Base-by-base conservation (phyloP, 2,113 vertebrate species). In the Austrofundulus limnaeus region DNA sequence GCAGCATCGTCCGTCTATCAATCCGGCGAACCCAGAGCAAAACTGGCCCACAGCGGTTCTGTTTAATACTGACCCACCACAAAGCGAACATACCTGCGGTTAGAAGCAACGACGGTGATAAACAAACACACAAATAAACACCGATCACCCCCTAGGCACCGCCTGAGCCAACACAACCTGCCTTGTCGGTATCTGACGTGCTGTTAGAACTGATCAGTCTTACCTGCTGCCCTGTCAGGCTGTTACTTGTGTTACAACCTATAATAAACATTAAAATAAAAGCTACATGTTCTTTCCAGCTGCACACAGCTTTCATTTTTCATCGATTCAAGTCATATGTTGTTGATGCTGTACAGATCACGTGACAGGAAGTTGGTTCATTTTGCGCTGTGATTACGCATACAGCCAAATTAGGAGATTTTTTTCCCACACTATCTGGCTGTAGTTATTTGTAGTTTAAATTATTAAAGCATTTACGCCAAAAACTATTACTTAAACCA, bases 1-100 rank as follows among this genome's bases (percentile, higher is more conserved):
- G 62, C 92, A 92, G 76, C 92, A 93, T 23, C 91, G 88, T 0
- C 91, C 83, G 3, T 77, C 66, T 10, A 83, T 74, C 64, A 67
- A 78, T 58, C 92, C 91, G 15, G 49, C 49, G 15, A 70, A 83
- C 11, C 19, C 28, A 2, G 48, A 39, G 65, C 92, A 93, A 11
- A 91, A 89, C 25, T 15, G 56, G 14, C 78, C 89, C 53, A 92
- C 87, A 0, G 38, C 48, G 12, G 85, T 81, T 25, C 13, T 60
- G 16, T 88, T 88, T 13, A 24, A 66, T 16, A 89, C 51, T 0
- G 47, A 24, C 7, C 90, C 91, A 6, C 59, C 48, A 55, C 92
- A 93, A 19, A 64, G 78, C 24, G 75, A 53, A 67, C 91, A 92
- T 78, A 92, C 61, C 92, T 93, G 61, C 24, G 45, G 14, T 55